phyloP scores from a whole-genome alignment of 2,113 vertebrate genomes.

The Aegithalos caudatus region DNA sequence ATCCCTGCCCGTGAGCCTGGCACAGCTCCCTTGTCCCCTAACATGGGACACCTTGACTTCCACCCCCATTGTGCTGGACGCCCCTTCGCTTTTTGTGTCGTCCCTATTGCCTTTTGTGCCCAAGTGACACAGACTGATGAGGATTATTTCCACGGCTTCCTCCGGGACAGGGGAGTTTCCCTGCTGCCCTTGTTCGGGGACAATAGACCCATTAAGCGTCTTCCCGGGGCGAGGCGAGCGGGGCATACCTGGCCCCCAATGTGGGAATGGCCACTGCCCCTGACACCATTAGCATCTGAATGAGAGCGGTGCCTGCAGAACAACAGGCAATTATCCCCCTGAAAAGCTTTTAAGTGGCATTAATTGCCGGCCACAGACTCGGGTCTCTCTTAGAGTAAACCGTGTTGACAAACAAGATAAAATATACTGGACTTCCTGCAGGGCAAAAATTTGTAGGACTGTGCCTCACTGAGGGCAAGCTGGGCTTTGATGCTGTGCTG shows the following conservation, averaged over 20 bases:
- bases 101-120: constrained; percentile 7
- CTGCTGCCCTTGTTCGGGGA: constrained; percentile 17
- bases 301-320: constrained; percentile 46
- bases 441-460: background rate
- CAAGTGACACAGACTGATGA: constrained; percentile 55
- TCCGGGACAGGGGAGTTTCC: constrained; percentile 9
- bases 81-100: background rate
- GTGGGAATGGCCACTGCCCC: constrained; percentile 55
- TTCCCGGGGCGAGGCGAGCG: background rate
- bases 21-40: background rate
- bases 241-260: constrained; percentile 52
- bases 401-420: constrained; percentile 47
- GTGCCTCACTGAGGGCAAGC: background rate
- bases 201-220: constrained; percentile 43
- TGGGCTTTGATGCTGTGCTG: background rate
- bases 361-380: constrained; percentile 58
- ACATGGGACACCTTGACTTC: constrained; percentile 1
- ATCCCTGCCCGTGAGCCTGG: background rate
- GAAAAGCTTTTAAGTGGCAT: constrained; percentile 67
- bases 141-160: constrained; percentile 62
- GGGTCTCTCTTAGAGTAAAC: background rate
- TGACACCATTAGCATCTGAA: constrained; percentile 59
- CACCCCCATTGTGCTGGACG: background rate
- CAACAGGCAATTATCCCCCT: constrained; percentile 59
- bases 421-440: constrained; percentile 8